These are phyloP conservation scores for Oithona nana DNA, from an alignment of 2,888 invertebrate species.

Conservation along the genomic window DNA sequence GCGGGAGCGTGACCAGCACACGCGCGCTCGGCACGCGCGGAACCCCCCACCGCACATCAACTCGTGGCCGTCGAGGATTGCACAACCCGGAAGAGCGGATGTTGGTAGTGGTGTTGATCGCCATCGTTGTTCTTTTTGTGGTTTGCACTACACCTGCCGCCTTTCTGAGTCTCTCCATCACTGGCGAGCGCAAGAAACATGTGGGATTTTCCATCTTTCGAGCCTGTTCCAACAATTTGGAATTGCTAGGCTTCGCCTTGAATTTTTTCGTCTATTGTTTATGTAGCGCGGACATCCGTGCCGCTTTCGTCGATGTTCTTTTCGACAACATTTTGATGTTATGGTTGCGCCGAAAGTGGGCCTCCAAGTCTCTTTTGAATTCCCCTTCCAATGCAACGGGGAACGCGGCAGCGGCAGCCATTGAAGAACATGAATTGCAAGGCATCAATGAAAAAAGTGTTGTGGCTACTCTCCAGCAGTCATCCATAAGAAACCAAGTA, in stretches of 20 bases:
- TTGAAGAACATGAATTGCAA: background rate
- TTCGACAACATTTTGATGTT: background rate
- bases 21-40: constrained; percentile 4
- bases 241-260: constrained; percentile 33
- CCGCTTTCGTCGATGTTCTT: constrained; percentile 21
- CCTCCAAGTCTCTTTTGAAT: constrained; percentile 3
- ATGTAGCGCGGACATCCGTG: constrained; percentile 28
- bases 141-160: constrained; percentile 33
- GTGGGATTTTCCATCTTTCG: constrained; percentile 26
- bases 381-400: too few species aligned
- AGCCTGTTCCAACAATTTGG: constrained; percentile 31
- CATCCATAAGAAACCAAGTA: too few species aligned
- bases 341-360: background rate
- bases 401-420: too few species aligned
- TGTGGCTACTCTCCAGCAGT: background rate
- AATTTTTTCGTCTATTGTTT: constrained; percentile 33
- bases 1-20: background rate
- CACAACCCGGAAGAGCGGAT: constrained; percentile 30
- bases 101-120: constrained; percentile 29
- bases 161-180: constrained; percentile 29
- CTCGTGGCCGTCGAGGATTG: background rate
- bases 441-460: background rate
- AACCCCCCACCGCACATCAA: constrained; percentile 11
- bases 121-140: constrained; percentile 32
- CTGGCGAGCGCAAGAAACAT: constrained; percentile 24